Conservation (phyloP, 2,888 invertebrate species). For the Tachina grossa region DNA sequence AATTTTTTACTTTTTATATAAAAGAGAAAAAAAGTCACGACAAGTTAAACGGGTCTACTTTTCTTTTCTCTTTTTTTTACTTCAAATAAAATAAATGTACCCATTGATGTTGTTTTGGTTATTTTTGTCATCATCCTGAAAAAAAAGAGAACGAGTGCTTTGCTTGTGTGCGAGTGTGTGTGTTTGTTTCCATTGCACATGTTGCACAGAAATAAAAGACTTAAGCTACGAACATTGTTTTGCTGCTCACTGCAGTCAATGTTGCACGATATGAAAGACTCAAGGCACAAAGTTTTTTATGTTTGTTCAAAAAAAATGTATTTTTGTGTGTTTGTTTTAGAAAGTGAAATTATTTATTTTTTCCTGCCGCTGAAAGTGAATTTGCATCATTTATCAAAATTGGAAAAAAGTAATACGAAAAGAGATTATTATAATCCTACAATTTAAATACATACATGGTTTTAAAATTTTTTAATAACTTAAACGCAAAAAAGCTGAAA, state of each 20-base stretch:
- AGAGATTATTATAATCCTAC: constrained; percentile 1
- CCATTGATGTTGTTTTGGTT: constrained; percentile 30
- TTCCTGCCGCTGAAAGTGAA: constrained; percentile 62
- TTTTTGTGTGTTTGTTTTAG: constrained; percentile 53
- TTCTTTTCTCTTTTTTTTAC: background rate
- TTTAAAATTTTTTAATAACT: background rate
- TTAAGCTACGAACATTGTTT: constrained; percentile 58
- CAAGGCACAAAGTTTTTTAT: constrained; percentile 61
- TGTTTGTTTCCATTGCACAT: constrained; percentile 30
- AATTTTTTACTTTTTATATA: constrained; percentile 47
- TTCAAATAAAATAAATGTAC: background rate
- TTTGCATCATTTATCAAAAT: constrained; percentile 46
- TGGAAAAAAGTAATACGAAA: constrained; percentile 6
- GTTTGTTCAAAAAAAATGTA: constrained; percentile 10
- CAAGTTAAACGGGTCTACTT: constrained; percentile 67
- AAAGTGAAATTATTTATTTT: constrained; percentile 66
- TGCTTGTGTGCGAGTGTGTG: background rate
- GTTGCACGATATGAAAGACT: constrained; percentile 63
- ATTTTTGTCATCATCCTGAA: constrained; percentile 28
- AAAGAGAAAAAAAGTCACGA: constrained; percentile 31
- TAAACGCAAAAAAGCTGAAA: background rate
- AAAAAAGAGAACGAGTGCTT: constrained; percentile 2
- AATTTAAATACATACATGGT: constrained; percentile 18
- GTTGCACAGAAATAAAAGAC: constrained; percentile 59
- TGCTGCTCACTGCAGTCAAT: constrained; percentile 32